Evolutionary conservation across 2,113 vertebrate genomes (phyloP).

Genomic region (Willisornis vidua): DNA sequence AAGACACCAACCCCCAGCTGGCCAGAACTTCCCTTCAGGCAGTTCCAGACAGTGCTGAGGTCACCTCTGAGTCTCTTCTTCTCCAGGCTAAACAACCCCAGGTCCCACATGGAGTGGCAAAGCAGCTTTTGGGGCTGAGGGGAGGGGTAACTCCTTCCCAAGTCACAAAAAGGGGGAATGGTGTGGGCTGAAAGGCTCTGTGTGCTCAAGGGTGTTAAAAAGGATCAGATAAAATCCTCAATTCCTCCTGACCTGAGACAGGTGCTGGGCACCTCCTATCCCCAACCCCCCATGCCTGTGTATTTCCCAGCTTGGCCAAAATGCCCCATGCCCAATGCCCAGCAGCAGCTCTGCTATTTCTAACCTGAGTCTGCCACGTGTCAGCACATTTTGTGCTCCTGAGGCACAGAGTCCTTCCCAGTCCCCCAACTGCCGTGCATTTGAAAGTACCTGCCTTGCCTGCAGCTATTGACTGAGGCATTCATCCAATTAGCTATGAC

Average conservation of each 20-base stretch:
- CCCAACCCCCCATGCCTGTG: background rate
- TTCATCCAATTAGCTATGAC: constrained; percentile 11
- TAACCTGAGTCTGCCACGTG: background rate
- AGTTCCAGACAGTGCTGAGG: no score
- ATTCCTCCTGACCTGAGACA: background rate
- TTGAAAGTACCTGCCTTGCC: constrained; percentile 29
- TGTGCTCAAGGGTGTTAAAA: background rate
- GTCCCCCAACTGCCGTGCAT: background rate
- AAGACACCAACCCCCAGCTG: no score
- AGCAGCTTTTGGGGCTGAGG: background rate
- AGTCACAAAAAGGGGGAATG: background rate
- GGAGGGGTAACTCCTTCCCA: background rate
- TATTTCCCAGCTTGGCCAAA: background rate
- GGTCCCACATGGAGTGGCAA: background rate
- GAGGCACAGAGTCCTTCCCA: background rate
- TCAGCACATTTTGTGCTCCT: background rate
- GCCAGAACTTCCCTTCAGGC: no score
- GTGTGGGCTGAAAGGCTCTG: background rate
- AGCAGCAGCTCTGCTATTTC: background rate
- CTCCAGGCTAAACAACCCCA: no score
- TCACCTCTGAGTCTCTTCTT: no score
- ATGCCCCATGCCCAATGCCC: background rate
- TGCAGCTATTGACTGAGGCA: background rate
- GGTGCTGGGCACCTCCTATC: background rate
- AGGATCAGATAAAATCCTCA: background rate